phyloP scores from a whole-genome alignment of 2,113 vertebrate species.

The Nanger granti region DNA sequence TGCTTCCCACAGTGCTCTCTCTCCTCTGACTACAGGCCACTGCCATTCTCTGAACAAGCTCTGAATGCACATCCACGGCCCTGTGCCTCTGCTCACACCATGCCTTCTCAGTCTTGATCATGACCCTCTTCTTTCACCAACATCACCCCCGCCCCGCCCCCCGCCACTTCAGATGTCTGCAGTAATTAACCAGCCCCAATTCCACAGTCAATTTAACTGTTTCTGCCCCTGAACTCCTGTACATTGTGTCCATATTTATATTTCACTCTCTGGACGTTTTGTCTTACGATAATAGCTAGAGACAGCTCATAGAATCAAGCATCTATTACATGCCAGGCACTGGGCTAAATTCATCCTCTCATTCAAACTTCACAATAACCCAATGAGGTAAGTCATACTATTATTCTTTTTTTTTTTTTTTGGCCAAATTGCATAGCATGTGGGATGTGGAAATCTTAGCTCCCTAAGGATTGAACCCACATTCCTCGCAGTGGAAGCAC shows the following conservation, averaged over 20 bases:
- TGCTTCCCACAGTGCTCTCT: background rate
- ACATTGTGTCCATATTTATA: background rate
- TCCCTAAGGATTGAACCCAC: background rate
- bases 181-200: background rate
- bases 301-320: background rate
- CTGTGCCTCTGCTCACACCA: background rate
- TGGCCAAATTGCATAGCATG: background rate
- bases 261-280: background rate
- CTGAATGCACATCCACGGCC: background rate
- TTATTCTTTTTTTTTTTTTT: background rate
- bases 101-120: background rate
- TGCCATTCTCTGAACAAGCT: background rate
- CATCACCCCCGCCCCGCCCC: too few species aligned
- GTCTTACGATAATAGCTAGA: background rate
- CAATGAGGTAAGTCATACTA: background rate
- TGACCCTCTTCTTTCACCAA: background rate
- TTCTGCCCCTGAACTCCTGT: background rate
- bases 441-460: background rate
- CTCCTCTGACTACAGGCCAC: background rate
- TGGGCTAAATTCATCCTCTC: background rate
- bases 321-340: background rate
- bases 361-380: background rate
- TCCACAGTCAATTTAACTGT: background rate
- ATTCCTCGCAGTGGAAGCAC: background rate
- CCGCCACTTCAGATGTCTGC: background rate